phyloP scores from a whole-genome alignment of 2,888 invertebrate species.

The Girardia tigrina region DNA sequence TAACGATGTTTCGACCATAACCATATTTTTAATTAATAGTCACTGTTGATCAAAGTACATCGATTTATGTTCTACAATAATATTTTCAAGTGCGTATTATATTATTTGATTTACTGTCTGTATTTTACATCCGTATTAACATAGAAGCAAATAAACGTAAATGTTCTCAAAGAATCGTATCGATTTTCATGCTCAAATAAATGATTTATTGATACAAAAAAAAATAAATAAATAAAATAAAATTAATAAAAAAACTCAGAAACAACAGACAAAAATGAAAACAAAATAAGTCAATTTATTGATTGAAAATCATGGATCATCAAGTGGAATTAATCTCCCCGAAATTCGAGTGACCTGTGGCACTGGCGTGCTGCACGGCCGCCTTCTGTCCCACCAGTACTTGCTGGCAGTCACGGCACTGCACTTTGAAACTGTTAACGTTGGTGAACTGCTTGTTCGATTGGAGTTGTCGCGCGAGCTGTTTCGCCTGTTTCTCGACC shows the following conservation, averaged over 20 bases:
- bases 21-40: no score
- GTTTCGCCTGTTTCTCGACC: conserved; percentile 66
- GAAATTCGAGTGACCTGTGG: conserved; percentile 61
- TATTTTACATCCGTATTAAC: no score
- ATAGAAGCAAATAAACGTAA: no score
- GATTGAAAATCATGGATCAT: neutral
- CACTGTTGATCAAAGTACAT: no score
- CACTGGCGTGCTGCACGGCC: conserved; percentile 70
- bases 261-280: neutral
- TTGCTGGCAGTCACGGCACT: conserved; percentile 67
- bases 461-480: conserved; percentile 72
- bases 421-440: conserved; percentile 68
- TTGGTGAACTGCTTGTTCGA: conserved; percentile 78
- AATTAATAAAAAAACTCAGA: neutral
- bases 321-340: conserved; percentile 44
- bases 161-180: no score
- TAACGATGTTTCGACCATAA: no score
- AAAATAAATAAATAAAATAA: neutral
- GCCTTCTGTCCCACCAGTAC: conserved; percentile 65
- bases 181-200: neutral
- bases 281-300: neutral
- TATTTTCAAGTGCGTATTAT: no score
- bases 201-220: neutral
- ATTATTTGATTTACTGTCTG: no score
- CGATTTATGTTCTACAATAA: no score